phyloP scores from a whole-genome alignment of 1,140 invertebrate genomes.

The Zaprionus ghesquierei region DNA sequence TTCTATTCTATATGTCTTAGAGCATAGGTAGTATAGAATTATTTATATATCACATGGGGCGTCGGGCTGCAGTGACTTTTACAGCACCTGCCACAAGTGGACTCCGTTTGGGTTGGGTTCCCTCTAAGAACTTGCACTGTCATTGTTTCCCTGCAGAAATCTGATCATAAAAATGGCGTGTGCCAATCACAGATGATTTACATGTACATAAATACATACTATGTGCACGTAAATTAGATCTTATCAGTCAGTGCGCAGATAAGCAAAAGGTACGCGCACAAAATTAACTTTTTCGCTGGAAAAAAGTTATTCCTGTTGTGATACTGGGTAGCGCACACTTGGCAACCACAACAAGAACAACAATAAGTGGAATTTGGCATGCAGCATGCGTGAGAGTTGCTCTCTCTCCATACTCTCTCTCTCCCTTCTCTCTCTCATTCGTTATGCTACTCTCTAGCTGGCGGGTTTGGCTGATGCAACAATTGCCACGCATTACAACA shows the following conservation, averaged over 20 bases:
- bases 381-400: conserved; percentile 37
- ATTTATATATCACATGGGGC: not conserved
- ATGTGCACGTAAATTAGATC: too few species aligned
- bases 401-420: conserved; percentile 3
- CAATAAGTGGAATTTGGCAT: conserved; percentile 2
- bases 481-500: conserved; percentile 59
- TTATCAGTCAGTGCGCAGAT: not conserved
- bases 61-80: not conserved
- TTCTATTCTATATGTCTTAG: conserved; percentile 13
- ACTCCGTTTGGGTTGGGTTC: not conserved
- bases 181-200: not conserved
- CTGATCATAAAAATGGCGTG: not conserved
- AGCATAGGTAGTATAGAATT: not conserved
- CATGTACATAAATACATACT: not conserved
- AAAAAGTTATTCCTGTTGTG: not conserved
- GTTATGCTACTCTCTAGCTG: conserved; percentile 13
- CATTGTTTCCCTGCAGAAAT: not conserved
- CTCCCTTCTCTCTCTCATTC: conserved; percentile 5
- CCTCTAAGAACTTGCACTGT: not conserved
- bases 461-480: conserved; percentile 71
- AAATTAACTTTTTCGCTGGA: not conserved
- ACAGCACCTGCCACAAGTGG: not conserved
- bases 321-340: not conserved
- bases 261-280: not conserved
- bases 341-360: not conserved